Evolutionary conservation across 2,797 vertebrate species (phyloP).

Genomic region (Mus spretus): DNA sequence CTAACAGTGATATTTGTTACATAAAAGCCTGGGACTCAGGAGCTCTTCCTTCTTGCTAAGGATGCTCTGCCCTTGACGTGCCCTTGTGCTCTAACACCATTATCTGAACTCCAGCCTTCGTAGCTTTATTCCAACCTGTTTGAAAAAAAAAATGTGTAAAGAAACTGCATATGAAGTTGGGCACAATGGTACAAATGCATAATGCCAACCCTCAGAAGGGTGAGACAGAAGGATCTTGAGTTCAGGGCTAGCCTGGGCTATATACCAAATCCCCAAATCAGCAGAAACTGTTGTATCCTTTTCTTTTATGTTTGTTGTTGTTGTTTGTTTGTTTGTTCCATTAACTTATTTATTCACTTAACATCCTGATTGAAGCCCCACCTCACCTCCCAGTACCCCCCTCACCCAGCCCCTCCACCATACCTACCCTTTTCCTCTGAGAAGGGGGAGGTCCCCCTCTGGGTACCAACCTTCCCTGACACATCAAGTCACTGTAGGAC

Average conservation of each 20-base stretch:
- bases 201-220: neutral
- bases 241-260: neutral
- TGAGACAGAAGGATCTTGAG: neutral
- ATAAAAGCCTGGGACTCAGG: neutral
- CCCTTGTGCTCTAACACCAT: neutral
- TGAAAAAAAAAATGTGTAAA: conserved; percentile 9
- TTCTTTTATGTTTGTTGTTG: neutral
- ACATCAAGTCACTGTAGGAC: neutral
- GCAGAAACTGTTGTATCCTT: neutral
- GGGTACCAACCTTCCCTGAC: neutral
- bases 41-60: neutral
- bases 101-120: neutral
- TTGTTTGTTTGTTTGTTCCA: neutral
- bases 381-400: neutral
- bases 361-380: neutral
- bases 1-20: neutral
- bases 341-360: neutral
- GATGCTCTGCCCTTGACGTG: neutral
- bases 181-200: neutral
- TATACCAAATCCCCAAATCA: neutral
- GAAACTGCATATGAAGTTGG: neutral
- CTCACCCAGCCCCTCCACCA: neutral
- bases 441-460: neutral
- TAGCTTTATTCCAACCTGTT: neutral
- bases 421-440: neutral